These are phyloP conservation scores for Micronycteris hirsuta DNA, from an alignment of 2,113 vertebrate genomes.

Conservation along the genomic window DNA sequence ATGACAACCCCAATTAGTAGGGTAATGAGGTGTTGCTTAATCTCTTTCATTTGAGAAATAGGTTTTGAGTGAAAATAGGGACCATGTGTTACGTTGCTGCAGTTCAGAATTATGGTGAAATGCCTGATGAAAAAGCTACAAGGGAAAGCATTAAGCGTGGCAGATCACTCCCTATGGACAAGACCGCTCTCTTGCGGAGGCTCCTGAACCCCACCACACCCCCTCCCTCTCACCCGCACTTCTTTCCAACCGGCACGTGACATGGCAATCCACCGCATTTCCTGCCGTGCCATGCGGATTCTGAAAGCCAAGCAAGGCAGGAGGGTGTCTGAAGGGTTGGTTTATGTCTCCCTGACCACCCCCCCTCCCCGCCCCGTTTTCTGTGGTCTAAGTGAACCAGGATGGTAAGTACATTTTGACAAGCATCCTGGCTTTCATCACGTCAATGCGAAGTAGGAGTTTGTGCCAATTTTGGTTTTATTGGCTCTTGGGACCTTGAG, in stretches of 20 bases:
- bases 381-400: conserved; percentile 32
- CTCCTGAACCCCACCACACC: background rate
- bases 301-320: conserved; percentile 2
- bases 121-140: background rate
- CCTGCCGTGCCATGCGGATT: background rate
- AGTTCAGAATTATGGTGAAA: background rate
- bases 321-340: background rate
- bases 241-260: background rate
- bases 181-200: background rate
- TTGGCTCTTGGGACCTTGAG: conserved; percentile 23
- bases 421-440: conserved; percentile 33
- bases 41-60: background rate
- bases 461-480: background rate
- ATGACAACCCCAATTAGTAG: background rate
- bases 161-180: background rate
- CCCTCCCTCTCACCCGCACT: conserved; percentile 19
- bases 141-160: background rate
- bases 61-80: background rate
- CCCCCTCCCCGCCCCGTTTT: too few species aligned
- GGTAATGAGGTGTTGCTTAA: background rate
- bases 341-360: conserved; percentile 26
- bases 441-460: background rate
- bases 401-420: conserved; percentile 50
- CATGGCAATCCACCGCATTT: background rate
- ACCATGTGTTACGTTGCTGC: background rate